A percentile compares a stretch with the other conserved stretches of the same genome.
phyloP scores from a whole-genome alignment of 2,797 vertebrate genomes.

The Neopelma chrysocephalum region DNA sequence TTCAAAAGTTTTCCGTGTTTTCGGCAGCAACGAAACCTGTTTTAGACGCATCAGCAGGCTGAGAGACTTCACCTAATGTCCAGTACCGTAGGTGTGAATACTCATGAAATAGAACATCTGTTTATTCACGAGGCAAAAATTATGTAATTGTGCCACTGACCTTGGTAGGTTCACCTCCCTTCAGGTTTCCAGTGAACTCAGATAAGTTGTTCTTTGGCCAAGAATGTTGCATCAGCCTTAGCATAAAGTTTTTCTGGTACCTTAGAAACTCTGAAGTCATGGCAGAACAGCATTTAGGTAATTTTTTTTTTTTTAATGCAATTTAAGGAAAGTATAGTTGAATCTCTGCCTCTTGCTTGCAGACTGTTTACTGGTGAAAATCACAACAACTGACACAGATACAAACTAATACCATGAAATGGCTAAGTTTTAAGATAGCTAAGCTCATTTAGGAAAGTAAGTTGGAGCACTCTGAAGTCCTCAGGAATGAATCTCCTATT shows the following conservation, averaged over 20 bases:
- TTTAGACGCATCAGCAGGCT: not conserved
- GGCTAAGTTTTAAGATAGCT: not conserved
- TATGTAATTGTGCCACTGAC: conserved; percentile 16
- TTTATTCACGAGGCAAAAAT: conserved; percentile 35
- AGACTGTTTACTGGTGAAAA: conserved; percentile 59
- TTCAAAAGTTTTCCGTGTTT: not conserved
- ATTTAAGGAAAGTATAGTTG: conserved; percentile 24
- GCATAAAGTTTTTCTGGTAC: conserved; percentile 10
- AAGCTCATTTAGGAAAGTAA: not conserved
- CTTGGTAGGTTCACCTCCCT: conserved; percentile 46
- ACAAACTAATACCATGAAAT: not conserved
- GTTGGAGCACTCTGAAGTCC: not conserved
- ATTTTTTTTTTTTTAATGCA: not conserved
- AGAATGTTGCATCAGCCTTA: conserved; percentile 31
- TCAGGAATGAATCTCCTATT: not conserved
- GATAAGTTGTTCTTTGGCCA: conserved; percentile 23
- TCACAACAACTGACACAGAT: conserved; percentile 12
- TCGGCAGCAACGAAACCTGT: not conserved
- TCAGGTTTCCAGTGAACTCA: conserved; percentile 34
- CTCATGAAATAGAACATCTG: conserved; percentile 44
- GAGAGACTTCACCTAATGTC: conserved; percentile 1
- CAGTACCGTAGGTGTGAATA: conserved; percentile 34
- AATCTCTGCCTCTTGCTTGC: conserved; percentile 7
- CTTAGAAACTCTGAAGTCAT: conserved; percentile 40
- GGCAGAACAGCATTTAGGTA: conserved; percentile 1